Evolutionary conservation across 2,888 invertebrate genomes (phyloP).

Genomic region (Colletes collaris): DNA sequence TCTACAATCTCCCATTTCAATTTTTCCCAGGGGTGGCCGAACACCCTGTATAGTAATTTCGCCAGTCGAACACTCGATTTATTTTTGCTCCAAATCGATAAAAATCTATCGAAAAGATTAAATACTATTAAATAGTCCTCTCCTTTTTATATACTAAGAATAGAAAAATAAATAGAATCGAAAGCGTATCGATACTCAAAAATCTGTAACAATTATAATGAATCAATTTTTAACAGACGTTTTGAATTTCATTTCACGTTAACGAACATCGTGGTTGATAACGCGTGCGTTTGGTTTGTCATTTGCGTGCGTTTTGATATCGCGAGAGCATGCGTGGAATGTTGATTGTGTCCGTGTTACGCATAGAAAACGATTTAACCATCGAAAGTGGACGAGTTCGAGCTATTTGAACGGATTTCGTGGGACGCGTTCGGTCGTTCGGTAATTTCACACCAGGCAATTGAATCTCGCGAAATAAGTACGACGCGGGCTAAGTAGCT

Average conservation of each 20-base stretch:
- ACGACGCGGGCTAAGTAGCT: neutral
- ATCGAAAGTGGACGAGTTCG: neutral
- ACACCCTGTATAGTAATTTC: no score
- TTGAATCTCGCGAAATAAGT: conserved; percentile 19
- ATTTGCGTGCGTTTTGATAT: neutral
- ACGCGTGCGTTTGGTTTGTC: neutral
- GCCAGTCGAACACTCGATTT: no score
- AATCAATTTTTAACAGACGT: neutral
- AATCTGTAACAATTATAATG: no score
- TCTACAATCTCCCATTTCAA: no score
- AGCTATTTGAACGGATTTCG: neutral
- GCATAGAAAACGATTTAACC: neutral
- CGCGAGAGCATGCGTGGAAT: neutral
- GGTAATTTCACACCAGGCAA: conserved; percentile 2
- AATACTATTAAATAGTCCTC: no score
- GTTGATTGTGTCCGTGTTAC: neutral
- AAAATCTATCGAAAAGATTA: no score
- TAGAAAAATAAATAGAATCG: no score
- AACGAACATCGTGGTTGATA: neutral
- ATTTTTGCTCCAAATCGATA: no score
- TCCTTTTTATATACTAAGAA: no score
- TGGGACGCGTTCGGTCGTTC: neutral
- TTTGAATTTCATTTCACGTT: neutral
- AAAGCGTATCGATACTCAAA: no score
- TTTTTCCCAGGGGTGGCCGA: no score